Conservation (phyloP, 2,888 invertebrate genomes). For the Abscondita cerata region DNA sequence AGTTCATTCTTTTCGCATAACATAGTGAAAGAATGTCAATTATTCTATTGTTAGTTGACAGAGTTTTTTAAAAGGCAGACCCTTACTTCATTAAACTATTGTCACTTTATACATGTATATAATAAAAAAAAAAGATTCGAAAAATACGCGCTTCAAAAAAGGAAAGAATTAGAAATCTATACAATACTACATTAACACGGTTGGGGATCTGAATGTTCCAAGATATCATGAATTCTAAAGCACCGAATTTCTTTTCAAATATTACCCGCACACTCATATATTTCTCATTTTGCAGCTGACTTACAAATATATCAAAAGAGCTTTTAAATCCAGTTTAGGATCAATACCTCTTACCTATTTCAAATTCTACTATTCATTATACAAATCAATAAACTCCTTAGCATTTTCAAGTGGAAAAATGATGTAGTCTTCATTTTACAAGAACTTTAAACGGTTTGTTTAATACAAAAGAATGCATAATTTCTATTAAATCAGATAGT, state of each 20-base stretch:
- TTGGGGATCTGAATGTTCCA: constrained; percentile 30
- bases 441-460: too few species aligned
- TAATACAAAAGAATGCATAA: too few species aligned
- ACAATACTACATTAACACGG: constrained; percentile 32
- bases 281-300: constrained; percentile 36
- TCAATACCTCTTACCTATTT: constrained; percentile 7
- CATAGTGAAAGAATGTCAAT: constrained; percentile 47
- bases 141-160: constrained; percentile 36
- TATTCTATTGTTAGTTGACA: constrained; percentile 50
- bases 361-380: constrained; percentile 5
- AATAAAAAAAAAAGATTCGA: constrained; percentile 36
- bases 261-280: constrained; percentile 23
- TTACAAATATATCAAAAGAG: constrained; percentile 33
- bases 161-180: constrained; percentile 35
- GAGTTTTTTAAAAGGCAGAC: constrained; percentile 47
- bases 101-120: constrained; percentile 39
- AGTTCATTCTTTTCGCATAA: constrained; percentile 52
- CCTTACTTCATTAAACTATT: constrained; percentile 47
- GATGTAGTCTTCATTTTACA: too few species aligned
- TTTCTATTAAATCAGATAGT: too few species aligned
- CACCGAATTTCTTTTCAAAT: constrained; percentile 32
- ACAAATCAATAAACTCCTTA: too few species aligned
- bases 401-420: too few species aligned
- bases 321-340: constrained; percentile 34
- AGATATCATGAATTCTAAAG: constrained; percentile 38